Base-by-base conservation (phyloP, 2,797 vertebrate genomes). In the Mionectes olivaceus region DNA sequence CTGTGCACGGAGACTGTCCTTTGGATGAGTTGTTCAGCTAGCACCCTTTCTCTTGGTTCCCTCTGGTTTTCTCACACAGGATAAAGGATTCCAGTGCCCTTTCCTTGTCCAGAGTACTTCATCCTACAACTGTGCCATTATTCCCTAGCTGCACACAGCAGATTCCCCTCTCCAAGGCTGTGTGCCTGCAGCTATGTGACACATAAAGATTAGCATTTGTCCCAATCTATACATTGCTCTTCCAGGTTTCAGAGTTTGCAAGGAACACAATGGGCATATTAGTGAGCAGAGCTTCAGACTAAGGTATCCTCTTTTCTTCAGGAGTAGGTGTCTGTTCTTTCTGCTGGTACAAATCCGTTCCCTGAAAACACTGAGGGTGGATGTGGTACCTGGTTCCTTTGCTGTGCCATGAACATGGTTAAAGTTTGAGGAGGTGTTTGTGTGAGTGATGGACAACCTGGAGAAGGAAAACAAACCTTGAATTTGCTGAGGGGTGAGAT, bases 191-290 rank as follows among this genome's bases (percentile, higher is more conserved):
- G n/a, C 7, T 59, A n/a, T 0, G 41, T 2, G 24, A 9, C 68
- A 65, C 5, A 59, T 0, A 47, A 44, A 21, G 32, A 39, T 43
- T 30, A 73, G 2, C 3, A 12, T 47, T 50, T 65, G 9, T 46
- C 61, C 76, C n/a, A 55, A 0, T 28, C 16, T 41, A 14, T 28
- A 46, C 11, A 9, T 5, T 61, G 28, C 16, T 73, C 2, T 71
- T 80, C 57, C 33, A 59, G 13, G 5, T 76, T 68, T 67, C 27
- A 79, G n/a, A 52, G 5, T 73, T 64, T 33, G 4, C 44, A 69
- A 32, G 22, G n/a, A 80, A 30, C 9, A 5, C 5, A 7, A 17
- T 5, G 21, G 32, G 19, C 16, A 27, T 0, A 0, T 7, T 39
- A 60, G 10, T 10, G 24, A 67, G 27, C 24, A 74, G 25, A 76